Percentiles rank a stretch among this genome's conserved stretches.
These are phyloP conservation scores for Chelonoidis abingdonii DNA, from an alignment of 2,113 vertebrate genomes.

Conservation along the genomic window DNA sequence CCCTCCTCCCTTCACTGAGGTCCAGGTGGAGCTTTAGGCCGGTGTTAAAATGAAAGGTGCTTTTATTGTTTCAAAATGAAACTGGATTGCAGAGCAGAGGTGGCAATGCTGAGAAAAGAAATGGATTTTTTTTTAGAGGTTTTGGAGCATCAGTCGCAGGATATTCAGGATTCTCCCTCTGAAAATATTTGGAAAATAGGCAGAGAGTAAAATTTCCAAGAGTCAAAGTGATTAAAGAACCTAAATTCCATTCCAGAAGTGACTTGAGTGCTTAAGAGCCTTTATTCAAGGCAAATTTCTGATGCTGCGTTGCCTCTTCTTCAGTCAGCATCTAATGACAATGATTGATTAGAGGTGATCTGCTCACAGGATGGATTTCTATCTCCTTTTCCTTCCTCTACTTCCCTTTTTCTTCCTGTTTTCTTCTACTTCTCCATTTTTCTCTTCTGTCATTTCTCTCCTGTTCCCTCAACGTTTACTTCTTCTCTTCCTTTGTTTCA, in stretches of 20 bases:
- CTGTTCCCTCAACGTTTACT: background rate
- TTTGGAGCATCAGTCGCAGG: background rate
- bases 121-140: background rate
- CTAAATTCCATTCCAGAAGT: background rate
- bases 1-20: background rate
- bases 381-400: background rate
- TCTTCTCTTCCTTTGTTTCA: background rate
- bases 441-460: background rate
- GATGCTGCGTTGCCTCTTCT: background rate
- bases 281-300: background rate
- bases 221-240: background rate
- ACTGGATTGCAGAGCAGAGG: background rate
- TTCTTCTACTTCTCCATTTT: background rate
- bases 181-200: background rate
- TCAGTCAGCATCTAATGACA: background rate
- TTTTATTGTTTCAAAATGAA: background rate
- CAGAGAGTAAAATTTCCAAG: background rate
- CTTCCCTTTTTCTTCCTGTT: background rate
- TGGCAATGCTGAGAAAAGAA: background rate
- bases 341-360: background rate
- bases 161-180: background rate
- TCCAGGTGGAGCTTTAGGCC: rapidly evolving
- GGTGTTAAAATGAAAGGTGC: background rate
- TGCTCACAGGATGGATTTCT: background rate
- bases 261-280: background rate